A percentile compares a stretch with the other conserved stretches of the same genome.
Conservation (phyloP, 2,113 vertebrate species). For the Echinops telfairi region DNA sequence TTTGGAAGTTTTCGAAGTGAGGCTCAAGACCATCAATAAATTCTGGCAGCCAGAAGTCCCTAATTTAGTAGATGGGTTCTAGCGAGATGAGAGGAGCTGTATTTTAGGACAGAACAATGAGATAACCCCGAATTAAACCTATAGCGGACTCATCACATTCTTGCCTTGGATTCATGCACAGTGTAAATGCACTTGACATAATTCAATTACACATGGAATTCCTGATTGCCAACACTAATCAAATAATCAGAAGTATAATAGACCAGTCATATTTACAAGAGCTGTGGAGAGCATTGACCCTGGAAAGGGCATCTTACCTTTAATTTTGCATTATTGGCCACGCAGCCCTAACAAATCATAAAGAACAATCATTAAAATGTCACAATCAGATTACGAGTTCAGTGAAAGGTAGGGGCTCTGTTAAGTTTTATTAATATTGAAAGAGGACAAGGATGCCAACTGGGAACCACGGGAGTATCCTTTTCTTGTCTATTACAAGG, state of each 20-base stretch:
- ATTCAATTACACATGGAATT: conserved; percentile 66
- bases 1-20: conserved; percentile 71
- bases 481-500: not conserved
- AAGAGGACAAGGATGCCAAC: conserved; percentile 9
- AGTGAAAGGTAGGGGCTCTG: conserved; percentile 58
- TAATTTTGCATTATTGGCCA: conserved; percentile 71
- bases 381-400: conserved; percentile 76
- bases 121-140: conserved; percentile 71
- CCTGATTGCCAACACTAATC: conserved; percentile 70
- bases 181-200: conserved; percentile 75
- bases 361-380: conserved; percentile 69
- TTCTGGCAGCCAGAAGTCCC: conserved; percentile 66
- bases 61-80: conserved; percentile 61
- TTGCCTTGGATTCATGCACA: conserved; percentile 67
- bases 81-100: conserved; percentile 62
- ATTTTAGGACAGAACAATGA: conserved; percentile 71
- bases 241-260: conserved; percentile 69
- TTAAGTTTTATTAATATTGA: conserved; percentile 60
- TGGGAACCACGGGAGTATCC: not conserved
- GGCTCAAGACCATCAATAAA: conserved; percentile 66
- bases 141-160: conserved; percentile 52
- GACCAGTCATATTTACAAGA: conserved; percentile 73
- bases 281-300: conserved; percentile 43
- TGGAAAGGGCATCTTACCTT: conserved; percentile 74
- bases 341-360: conserved; percentile 61